phyloP scores from a whole-genome alignment of 2,797 vertebrate species.

The Serranus cabrilla region DNA sequence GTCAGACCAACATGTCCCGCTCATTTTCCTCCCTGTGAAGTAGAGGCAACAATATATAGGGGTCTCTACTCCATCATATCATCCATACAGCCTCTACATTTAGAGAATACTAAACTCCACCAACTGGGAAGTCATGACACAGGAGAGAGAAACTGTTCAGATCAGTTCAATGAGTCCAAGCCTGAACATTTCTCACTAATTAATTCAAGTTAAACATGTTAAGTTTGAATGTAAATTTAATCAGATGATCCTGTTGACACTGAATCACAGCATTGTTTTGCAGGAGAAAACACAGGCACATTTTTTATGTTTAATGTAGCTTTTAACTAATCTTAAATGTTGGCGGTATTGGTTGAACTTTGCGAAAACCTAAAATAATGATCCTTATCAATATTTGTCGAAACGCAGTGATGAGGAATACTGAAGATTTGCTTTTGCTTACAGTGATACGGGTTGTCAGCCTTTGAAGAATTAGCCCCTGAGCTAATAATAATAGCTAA shows the following conservation, averaged over 20 bases:
- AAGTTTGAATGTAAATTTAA: neutral
- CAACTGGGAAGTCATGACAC: neutral
- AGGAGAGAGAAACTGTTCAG: neutral
- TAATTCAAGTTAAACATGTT: neutral
- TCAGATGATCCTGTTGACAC: neutral
- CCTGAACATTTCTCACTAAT: neutral
- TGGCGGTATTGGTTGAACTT: neutral
- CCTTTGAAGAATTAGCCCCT: neutral
- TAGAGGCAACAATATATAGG: conserved; percentile 6
- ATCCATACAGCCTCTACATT: neutral
- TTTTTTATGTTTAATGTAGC: neutral
- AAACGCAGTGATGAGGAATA: neutral
- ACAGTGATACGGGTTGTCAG: neutral
- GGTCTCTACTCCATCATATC: conserved; percentile 8
- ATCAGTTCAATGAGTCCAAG: neutral
- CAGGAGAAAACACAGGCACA: neutral
- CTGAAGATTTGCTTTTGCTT: neutral
- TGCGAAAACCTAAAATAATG: neutral
- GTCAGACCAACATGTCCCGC: conserved; percentile 5
- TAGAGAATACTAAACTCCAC: neutral
- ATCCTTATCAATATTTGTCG: no score
- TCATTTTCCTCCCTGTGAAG: neutral
- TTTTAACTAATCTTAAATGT: neutral
- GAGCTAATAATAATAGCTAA: no score
- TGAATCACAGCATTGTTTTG: neutral